These are phyloP conservation scores for Megaptera novaeangliae DNA, from an alignment of 2,113 vertebrate genomes.

Conservation along the genomic window DNA sequence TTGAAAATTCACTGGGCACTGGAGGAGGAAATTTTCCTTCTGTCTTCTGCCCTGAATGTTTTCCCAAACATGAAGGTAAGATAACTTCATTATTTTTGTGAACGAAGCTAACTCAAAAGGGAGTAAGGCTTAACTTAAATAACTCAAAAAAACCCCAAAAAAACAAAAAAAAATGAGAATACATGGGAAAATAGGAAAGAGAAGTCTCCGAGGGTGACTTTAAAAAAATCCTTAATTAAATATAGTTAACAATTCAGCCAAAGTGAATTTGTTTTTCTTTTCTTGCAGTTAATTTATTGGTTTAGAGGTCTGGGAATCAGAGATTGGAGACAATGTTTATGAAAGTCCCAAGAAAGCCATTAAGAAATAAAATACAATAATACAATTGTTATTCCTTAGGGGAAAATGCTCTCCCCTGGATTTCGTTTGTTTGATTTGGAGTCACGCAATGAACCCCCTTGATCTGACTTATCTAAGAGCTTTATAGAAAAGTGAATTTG, in stretches of 20 bases:
- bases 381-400: background rate
- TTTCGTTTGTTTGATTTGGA: constrained; percentile 13
- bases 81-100: constrained; percentile 38
- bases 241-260: background rate
- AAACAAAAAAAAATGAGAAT: background rate
- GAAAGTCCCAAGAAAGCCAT: background rate
- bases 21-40: constrained; percentile 29
- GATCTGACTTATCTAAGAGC: background rate
- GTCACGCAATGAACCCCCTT: background rate
- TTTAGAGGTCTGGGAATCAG: background rate
- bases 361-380: background rate
- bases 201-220: background rate
- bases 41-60: constrained; percentile 54
- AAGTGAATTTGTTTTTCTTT: background rate
- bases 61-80: constrained; percentile 82
- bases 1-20: background rate
- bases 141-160: background rate
- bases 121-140: constrained; percentile 28
- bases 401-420: background rate
- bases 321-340: background rate
- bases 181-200: background rate
- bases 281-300: background rate
- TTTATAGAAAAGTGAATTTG: background rate
- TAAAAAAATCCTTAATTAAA: background rate
- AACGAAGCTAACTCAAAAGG: constrained; percentile 35